Percentiles rank a stretch among this genome's conserved stretches.
Evolutionary conservation across 2,888 invertebrate genomes (phyloP).

Genomic region (Galerucella nymphaeae): DNA sequence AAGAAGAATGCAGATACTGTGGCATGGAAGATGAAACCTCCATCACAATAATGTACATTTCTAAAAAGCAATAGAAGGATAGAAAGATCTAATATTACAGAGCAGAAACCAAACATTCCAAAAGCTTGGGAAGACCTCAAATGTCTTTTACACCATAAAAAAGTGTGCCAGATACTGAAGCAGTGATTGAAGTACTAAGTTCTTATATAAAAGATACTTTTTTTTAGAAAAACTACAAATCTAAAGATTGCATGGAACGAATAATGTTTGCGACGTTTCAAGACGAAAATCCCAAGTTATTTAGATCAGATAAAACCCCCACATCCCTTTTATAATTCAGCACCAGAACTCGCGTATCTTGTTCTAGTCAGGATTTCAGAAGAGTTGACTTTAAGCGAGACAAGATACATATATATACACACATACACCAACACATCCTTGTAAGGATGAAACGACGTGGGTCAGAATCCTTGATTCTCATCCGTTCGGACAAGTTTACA

Average conservation of each 20-base stretch:
- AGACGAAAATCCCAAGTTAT: neutral
- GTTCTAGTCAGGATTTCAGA: constrained; percentile 38
- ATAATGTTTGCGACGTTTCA: neutral
- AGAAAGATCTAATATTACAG: no score
- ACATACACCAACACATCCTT: constrained; percentile 34
- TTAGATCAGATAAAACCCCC: neutral
- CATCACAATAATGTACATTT: no score
- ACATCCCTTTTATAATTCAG: constrained; percentile 34
- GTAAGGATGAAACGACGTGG: constrained; percentile 38
- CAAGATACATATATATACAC: constrained; percentile 22
- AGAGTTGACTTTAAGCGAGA: constrained; percentile 29
- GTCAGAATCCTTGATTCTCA: constrained; percentile 39
- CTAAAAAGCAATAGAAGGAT: no score
- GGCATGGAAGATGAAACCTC: no score
- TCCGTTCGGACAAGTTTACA: constrained; percentile 50
- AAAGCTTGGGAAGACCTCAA: no score
- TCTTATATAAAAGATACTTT: no score
- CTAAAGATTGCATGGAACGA: neutral
- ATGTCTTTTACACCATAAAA: no score
- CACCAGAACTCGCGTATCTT: constrained; percentile 34
- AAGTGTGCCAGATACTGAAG: no score
- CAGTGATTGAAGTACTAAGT: no score
- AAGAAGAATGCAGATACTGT: no score
- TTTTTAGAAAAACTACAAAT: neutral
- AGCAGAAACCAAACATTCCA: no score